These are phyloP conservation scores for Cataglyphis livida DNA, from an alignment of 2,888 invertebrate species.

Conservation along the genomic window DNA sequence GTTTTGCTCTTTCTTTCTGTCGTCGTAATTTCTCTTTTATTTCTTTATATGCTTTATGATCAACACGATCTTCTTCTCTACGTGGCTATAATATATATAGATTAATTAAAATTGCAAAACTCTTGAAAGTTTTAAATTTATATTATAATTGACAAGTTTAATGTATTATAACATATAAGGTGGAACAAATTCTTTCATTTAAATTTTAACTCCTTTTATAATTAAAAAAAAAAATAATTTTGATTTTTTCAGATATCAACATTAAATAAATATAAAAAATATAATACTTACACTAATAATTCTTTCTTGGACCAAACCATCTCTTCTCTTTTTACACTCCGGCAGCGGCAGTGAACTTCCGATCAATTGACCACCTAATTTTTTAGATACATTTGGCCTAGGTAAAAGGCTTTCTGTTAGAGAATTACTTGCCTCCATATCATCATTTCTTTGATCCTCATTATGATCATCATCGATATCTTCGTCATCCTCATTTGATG, in stretches of 20 bases:
- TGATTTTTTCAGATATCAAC: not conserved
- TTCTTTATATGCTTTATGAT: conserved; percentile 91
- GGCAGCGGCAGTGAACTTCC: conserved; percentile 51
- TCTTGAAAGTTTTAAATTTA: not conserved
- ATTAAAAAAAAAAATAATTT: not conserved
- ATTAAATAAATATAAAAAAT: not conserved
- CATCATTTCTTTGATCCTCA: conserved; percentile 74
- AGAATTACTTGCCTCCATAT: conserved; percentile 71
- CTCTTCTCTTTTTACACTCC: conserved; percentile 85
- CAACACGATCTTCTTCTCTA: conserved; percentile 92
- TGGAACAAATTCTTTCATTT: not conserved
- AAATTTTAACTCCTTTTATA: not conserved
- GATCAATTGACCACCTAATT: conserved; percentile 64
- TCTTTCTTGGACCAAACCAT: conserved; percentile 88
- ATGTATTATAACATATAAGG: not conserved
- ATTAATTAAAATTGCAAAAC: not conserved
- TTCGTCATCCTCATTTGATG: conserved; percentile 85
- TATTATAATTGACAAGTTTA: conserved; percentile 1
- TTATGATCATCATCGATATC: conserved; percentile 84
- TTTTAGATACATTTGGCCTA: conserved; percentile 73
- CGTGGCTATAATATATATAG: conserved; percentile 88
- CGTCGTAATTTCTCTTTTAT: conserved; percentile 92
- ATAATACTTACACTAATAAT: conserved; percentile 88
- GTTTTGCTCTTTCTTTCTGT: conserved; percentile 88
- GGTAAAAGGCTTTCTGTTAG: conserved; percentile 56